Evolutionary conservation across 2,113 vertebrate species (phyloP).

Genomic region (Martes martes): DNA sequence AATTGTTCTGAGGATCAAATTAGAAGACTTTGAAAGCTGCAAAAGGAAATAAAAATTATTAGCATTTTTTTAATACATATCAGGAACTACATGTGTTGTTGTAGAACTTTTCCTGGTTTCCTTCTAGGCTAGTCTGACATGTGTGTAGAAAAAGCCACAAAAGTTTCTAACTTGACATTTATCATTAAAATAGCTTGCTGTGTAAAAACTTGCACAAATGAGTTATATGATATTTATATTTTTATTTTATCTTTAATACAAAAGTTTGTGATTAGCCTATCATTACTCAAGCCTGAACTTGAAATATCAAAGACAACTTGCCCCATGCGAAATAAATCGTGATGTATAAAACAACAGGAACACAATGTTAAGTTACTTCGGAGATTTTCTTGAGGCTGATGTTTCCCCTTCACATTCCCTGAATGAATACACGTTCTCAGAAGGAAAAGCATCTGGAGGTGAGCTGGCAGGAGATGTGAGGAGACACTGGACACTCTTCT

Average conservation of each 20-base stretch:
- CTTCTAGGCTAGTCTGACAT: background rate
- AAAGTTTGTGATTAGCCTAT: background rate
- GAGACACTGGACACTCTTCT: accelerated
- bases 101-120: background rate
- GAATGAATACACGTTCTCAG: background rate
- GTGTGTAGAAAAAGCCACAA: background rate
- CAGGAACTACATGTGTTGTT: background rate
- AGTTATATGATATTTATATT: background rate
- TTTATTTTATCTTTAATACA: background rate
- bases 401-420: background rate
- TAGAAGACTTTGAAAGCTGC: background rate
- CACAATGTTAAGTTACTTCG: background rate
- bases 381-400: background rate
- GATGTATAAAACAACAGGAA: background rate
- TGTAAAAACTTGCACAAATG: background rate
- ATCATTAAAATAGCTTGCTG: background rate
- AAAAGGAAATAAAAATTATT: background rate
- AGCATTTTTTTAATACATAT: background rate
- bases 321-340: background rate
- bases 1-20: background rate
- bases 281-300: background rate
- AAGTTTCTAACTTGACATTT: background rate
- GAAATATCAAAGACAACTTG: background rate
- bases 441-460: background rate
- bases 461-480: background rate